Base-by-base conservation (phyloP, 2,113 vertebrate species). In the Phrynosoma blainvillii region DNA sequence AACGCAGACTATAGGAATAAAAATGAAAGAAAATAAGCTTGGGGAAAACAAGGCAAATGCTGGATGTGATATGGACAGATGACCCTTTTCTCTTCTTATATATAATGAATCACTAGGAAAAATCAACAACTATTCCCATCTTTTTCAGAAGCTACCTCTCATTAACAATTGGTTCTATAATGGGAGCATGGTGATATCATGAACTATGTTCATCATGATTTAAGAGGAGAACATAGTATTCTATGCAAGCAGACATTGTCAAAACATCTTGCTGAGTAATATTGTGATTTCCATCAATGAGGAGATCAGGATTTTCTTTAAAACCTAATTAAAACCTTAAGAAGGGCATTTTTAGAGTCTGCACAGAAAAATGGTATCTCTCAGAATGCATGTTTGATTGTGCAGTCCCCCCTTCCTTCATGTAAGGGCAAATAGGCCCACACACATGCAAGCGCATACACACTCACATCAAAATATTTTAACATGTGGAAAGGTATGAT, bases 111-210 rank as follows among this genome's bases (percentile, higher is more conserved):
- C 9, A 47, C 5, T 82, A 82, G 5, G 25, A 25, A 80, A 42
- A 1, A 40, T 14, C 30, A 56, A 18, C 1, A 1, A 0, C 85
- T 90, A 5, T 89, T 18, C 47, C 59, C 36, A n/a, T 2, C 13
- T 76, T 0, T 6, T 5, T 0, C 25, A 42, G 5, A n/a, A 23
- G 40, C 0, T 8, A 68, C 52, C 12, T 23, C 12, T 89, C 0
- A 0, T 59, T 86, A 0, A 59, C 56, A 84, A 0, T 78, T 90
- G 75, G 11, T 4, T 70, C n/a, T 4, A 7, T 85, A 3, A n/a
- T 42, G 18, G 16, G 13, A 1, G 32, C 1, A 87, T 4, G 1
- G 3, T 25, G 40, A 8, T 25, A 70, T 27, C 25, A 27, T 70
- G 2, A 70, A 27, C 70, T 47, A n/a, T 59, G n/a, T 5, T 80